Percentiles rank a stretch among this genome's conserved stretches.
These are phyloP conservation scores for Heliothis peltigera DNA, from an alignment of 2,888 invertebrate species.

Conservation along the genomic window DNA sequence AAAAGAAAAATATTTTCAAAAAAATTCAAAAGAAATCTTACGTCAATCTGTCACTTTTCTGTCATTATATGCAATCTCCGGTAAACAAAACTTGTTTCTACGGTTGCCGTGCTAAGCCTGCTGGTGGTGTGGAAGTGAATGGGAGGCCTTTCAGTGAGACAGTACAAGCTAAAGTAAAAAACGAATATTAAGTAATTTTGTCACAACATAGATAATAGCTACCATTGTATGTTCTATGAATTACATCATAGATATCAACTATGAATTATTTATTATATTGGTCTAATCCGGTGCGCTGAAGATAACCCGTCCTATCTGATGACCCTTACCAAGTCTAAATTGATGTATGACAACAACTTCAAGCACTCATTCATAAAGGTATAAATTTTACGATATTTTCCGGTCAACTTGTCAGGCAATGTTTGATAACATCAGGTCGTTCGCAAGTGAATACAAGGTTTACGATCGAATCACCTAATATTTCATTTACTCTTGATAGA, in stretches of 20 bases:
- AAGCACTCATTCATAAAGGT: neutral
- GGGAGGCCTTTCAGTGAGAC: no score
- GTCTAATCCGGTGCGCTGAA: conserved; percentile 11
- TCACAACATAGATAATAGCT: neutral
- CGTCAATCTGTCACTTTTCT: no score
- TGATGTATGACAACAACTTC: neutral
- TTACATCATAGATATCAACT: conserved; percentile 17
- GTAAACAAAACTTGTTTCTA: no score
- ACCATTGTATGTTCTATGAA: conserved; percentile 7
- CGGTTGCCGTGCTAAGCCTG: no score
- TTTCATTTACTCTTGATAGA: neutral
- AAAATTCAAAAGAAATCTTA: no score
- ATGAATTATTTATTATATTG: conserved; percentile 21
- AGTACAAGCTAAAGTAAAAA: no score
- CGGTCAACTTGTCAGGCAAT: neutral
- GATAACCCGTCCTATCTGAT: conserved; percentile 47
- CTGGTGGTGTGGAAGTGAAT: no score
- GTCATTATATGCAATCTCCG: no score
- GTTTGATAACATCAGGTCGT: neutral
- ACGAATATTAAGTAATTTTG: no score
- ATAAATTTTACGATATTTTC: neutral
- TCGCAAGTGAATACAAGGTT: neutral
- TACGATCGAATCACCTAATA: neutral
- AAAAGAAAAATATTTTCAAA: no score
- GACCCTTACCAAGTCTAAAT: conserved; percentile 6